These are phyloP conservation scores for Siderastrea radians DNA, from an alignment of 92 coral and sea anemone genomes.

Conservation along the genomic window DNA sequence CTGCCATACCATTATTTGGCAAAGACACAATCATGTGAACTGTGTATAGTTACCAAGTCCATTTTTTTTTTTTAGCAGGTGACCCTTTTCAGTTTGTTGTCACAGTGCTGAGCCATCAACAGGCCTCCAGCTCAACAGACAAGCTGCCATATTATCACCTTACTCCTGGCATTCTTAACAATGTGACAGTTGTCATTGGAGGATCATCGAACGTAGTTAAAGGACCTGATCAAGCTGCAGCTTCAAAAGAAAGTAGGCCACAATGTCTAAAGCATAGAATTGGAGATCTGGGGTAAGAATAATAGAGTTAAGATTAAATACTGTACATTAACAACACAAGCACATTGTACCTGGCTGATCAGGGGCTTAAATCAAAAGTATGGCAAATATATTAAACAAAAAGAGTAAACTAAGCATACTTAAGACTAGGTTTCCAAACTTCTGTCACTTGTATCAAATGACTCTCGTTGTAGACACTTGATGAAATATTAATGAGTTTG, in stretches of 20 bases:
- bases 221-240: conserved; percentile 22
- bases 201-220: conserved; percentile 33
- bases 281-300: conserved; percentile 85
- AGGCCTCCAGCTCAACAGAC: conserved; percentile 13
- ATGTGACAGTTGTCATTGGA: conserved; percentile 81
- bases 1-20: too few species aligned
- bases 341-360: too few species aligned
- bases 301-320: neutral
- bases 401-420: too few species aligned
- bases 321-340: neutral
- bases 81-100: conserved; percentile 59
- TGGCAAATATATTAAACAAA: too few species aligned
- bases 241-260: conserved; percentile 36
- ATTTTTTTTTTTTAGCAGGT: conserved; percentile 13
- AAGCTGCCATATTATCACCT: conserved; percentile 69
- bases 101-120: conserved; percentile 69
- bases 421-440: too few species aligned
- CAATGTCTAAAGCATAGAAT: conserved; percentile 58
- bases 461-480: too few species aligned
- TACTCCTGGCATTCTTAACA: conserved; percentile 62
- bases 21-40: too few species aligned
- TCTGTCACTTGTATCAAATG: too few species aligned
- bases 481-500: too few species aligned
- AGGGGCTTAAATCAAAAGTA: too few species aligned
- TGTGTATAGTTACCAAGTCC: too few species aligned